These are phyloP conservation scores for Encarsia formosa DNA, from an alignment of 2,888 invertebrate species.

Conservation along the genomic window DNA sequence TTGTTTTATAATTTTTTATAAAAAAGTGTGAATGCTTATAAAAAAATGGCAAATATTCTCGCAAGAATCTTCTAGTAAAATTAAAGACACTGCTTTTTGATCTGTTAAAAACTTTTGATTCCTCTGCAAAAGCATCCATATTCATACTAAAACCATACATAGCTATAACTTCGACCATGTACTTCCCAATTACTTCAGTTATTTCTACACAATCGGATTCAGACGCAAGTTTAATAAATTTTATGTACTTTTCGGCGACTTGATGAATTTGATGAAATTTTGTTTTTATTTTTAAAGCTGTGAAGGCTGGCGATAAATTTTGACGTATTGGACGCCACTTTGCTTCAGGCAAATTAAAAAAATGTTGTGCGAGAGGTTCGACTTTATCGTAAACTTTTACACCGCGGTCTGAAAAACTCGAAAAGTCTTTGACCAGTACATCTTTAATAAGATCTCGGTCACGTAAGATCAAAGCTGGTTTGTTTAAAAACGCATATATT, in stretches of 20 bases:
- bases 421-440: constrained; percentile 51
- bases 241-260: constrained; percentile 47
- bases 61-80: background rate
- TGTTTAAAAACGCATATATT: constrained; percentile 39
- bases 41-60: background rate
- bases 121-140: constrained; percentile 43
- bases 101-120: constrained; percentile 45
- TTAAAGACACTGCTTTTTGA: constrained; percentile 8
- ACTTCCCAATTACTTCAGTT: constrained; percentile 45
- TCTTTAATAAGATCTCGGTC: constrained; percentile 46
- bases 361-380: constrained; percentile 51
- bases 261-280: constrained; percentile 52
- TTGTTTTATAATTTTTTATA: constrained; percentile 28
- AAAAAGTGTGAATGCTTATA: constrained; percentile 10
- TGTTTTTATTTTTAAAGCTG: constrained; percentile 53
- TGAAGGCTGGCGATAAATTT: constrained; percentile 54
- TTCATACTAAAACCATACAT: constrained; percentile 51
- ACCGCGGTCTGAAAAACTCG: constrained; percentile 38
- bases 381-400: constrained; percentile 34
- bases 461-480: constrained; percentile 45
- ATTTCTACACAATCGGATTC: constrained; percentile 35
- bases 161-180: constrained; percentile 52
- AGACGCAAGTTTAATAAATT: constrained; percentile 34
- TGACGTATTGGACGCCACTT: constrained; percentile 54
- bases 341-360: constrained; percentile 49